phyloP scores from a whole-genome alignment of 2,888 invertebrate species.

The Archips xylosteana region DNA sequence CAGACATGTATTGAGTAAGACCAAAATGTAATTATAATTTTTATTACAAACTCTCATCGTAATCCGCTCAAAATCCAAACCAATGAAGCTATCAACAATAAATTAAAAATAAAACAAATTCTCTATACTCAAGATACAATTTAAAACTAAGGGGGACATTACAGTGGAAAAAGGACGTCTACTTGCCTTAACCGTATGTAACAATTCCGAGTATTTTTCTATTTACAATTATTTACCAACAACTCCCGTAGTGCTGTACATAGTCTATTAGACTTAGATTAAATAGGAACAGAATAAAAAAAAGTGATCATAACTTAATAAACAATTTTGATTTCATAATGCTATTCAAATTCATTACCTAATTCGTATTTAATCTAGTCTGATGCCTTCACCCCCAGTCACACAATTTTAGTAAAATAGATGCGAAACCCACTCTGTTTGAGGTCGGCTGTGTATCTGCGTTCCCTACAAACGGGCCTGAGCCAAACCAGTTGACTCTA shows the following conservation, averaged over 20 bases:
- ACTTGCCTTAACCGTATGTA: constrained; percentile 23
- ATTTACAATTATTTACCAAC: constrained; percentile 61
- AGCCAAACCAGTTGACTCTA: constrained; percentile 79
- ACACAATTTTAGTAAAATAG: constrained; percentile 77
- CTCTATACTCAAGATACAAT: constrained; percentile 31
- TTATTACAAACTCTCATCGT: constrained; percentile 18
- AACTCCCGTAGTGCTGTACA: constrained; percentile 53
- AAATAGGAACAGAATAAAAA: constrained; percentile 62
- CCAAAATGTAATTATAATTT: constrained; percentile 21
- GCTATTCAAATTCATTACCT: constrained; percentile 18
- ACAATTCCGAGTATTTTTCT: constrained; percentile 42
- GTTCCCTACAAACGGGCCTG: constrained; percentile 81
- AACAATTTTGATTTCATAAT: constrained; percentile 14
- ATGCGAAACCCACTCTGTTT: constrained; percentile 83
- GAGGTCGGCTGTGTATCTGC: constrained; percentile 71
- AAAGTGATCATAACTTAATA: constrained; percentile 44
- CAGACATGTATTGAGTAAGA: constrained; percentile 28
- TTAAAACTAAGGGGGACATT: constrained; percentile 22
- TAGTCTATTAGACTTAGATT: constrained; percentile 72
- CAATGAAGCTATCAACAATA: constrained; percentile 36
- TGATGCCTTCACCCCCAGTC: constrained; percentile 77
- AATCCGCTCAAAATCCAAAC: constrained; percentile 14
- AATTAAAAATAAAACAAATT: constrained; percentile 37
- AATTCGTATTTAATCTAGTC: constrained; percentile 72
- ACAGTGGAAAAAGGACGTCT: constrained; percentile 19